Base-by-base conservation (phyloP, 2,113 vertebrate species). In the Phylloscopus trochilus region DNA sequence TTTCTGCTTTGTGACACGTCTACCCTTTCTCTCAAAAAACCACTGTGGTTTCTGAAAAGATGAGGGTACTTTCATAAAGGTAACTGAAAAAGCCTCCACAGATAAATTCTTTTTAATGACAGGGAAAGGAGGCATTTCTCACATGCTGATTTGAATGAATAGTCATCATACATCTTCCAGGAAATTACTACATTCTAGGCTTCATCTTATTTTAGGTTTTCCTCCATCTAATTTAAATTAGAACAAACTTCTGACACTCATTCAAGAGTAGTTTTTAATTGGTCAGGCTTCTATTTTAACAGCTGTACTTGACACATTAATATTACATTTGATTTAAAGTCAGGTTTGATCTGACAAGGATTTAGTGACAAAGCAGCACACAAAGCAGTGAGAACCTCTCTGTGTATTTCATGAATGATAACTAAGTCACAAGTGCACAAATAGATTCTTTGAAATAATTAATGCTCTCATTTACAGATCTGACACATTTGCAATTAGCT, bases 381-480 rank as follows among this genome's bases (percentile, higher is more conserved):
- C 27, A 81, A 62, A 89, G 46, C 10, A 70, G 64, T 23, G 73
- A 92, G 62, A 58, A 78, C 4, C 1, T 60, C 78, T 20, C 10
- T 8, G 11, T 10, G 3, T 21, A 56, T 62, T 69, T 62, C 4
- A 9, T 60, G 68, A 95, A 74, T 3, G 13, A 41, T 43, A 91
- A 69, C 31, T 39, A 80, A 89, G 73, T 82, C 84, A 95, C 43
- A 77, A 68, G 37, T 58, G 58, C 67, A 68, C 68, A 92, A 94
- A 90, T 67, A 89, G 66, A 60, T 68, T 60, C 58, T 85, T 82
- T 56, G 78, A 86, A 76, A 64, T 93, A 92, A 94, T 84, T 83
- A 66, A 70, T 46, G 37, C 24, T 88, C 59, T 87, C 35, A 67
- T 83, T 90, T 91, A 79, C 84, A 82, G 37, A 91, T 66, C 41